Base-by-base conservation (phyloP, 2,797 vertebrate species). In the Hyperoplus immaculatus region DNA sequence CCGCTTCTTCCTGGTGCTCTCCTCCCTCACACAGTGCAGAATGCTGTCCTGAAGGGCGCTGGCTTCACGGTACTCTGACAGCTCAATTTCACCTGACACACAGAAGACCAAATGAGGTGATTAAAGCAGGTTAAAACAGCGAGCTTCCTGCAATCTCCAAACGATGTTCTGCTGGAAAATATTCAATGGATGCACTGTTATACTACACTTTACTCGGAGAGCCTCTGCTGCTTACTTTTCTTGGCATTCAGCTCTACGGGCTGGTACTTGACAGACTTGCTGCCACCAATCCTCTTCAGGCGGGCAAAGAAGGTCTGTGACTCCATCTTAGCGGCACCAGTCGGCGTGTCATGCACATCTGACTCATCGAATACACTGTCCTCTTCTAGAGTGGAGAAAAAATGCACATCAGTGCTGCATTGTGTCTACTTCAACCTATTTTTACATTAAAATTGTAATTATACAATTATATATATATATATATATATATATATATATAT, bases 291-390 rank as follows among this genome's bases (percentile, higher is more conserved):
- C 93, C 98, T 97, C 94, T 99, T 99, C 89, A 99, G 94, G 61
- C 98, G 97, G 83, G 98, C 98, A 93, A 99, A 99, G 94, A 99
- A 99, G 80, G 98, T 99, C 95, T 99, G 98, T 73, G 98, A 98
- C 92, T 99, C 98, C 92, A 99, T 99, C 94, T 96, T 98, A 84
- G 96, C 95, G 62, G 97, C 97, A 88, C 98, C 98, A 78, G 98
- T 99, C 75, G 98, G 98, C 45, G 98, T 99, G 91, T 99, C 98
- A 74, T 99, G 98, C 91, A 99, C 96, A 84, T 99, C 98, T 80
- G 98, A 99, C 94, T 99, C 98, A 94, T 99, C 98, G 85, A 99
- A 99, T 78, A 99, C 98, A 87, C 98, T 99, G 94, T 99, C 98
- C 94, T 99, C 98, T 91, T 99, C 98, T 97, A 93, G 65, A 63